Evolutionary conservation across 1,140 invertebrate genomes (phyloP), one percentile per base, ranked within the genome.

Genomic region (Drusus annulatus): DNA sequence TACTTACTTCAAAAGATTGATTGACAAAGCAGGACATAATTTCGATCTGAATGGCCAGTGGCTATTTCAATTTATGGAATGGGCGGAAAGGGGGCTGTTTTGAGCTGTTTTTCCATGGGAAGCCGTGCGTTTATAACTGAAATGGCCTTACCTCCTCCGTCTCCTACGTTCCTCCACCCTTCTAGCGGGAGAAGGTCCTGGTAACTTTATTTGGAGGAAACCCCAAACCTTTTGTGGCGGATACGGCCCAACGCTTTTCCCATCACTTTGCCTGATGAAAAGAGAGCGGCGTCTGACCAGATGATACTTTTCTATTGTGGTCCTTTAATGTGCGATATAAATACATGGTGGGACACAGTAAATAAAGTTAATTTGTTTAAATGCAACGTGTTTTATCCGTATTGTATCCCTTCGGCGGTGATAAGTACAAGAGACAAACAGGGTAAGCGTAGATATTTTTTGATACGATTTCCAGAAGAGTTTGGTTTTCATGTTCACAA

Each of bases 121-220:
- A 81, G 28, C 77, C 80, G 80, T 81, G 80, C 80, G 80, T 81
- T 71, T 62, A 79, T 79, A 79, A 79, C 50, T 68, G 77, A 79
- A 50, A 65, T 68, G 68, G 68, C 25, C 50, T 36, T 25, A 16
- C 60, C 60, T 21, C 19, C 36, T 45, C 36, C 36, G 10, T 45
- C 36, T 45, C 36, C 36, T 13, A 10, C 36, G 36, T 10, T 13
- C 8, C 36, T 45, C 36, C 10, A 8, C 10, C 13, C 10, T 28
- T 28, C 10, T 50, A 17, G 50, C 17, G 19, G 68, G 6, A 68
- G 50, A 52, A 78, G 68, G 56, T 60, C 71, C 36, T 45, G 36
- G 63, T 79, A 73, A 71, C 36, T 79, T 79, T 73, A 79, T 79
- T 78, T 69, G 62, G 21, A 51, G 74, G 45, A 78, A 54, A 51